Evolutionary conservation across 2,113 vertebrate species (phyloP).

Genomic region (Pangasianodon hypophthalmus): DNA sequence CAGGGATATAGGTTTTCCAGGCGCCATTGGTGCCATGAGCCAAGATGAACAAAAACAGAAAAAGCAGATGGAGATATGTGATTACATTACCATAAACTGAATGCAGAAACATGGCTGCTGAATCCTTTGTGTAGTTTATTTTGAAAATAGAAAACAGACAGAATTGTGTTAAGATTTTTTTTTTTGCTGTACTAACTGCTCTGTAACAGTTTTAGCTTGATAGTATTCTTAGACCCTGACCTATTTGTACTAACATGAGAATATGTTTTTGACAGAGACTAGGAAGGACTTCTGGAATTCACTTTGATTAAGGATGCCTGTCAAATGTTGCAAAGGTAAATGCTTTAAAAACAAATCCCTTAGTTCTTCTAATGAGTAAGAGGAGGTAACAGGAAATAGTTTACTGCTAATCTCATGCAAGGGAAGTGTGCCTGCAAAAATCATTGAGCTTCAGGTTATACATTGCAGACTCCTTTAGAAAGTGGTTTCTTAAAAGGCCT

Average conservation of each 20-base stretch:
- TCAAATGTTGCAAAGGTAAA: not conserved
- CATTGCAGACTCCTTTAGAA: not conserved
- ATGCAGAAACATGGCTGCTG: conserved; percentile 8
- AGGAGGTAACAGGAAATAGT: conserved; percentile 17
- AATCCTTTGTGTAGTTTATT: not conserved
- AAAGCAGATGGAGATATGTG: conserved; percentile 4
- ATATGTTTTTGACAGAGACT: not conserved
- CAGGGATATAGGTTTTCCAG: conserved; percentile 59
- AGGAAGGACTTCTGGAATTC: not conserved
- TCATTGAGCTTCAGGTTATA: conserved; percentile 9
- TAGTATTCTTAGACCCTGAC: not conserved
- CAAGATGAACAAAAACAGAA: not conserved
- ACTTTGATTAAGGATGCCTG: not conserved
- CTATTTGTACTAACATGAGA: not conserved
- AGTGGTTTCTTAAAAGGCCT: not conserved
- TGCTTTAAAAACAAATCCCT: conserved; percentile 38
- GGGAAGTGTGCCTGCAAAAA: conserved; percentile 30
- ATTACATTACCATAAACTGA: conserved; percentile 35
- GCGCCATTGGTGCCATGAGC: not conserved
- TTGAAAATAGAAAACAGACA: not conserved
- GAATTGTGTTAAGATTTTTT: not conserved
- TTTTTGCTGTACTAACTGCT: not conserved
- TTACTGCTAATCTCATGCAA: conserved; percentile 15
- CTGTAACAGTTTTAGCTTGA: not conserved
- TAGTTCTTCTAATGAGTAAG: not conserved